Percentiles rank a stretch among this genome's conserved stretches.
Conservation (phyloP, 2,113 vertebrate genomes). For the Corythaixoides concolor region DNA sequence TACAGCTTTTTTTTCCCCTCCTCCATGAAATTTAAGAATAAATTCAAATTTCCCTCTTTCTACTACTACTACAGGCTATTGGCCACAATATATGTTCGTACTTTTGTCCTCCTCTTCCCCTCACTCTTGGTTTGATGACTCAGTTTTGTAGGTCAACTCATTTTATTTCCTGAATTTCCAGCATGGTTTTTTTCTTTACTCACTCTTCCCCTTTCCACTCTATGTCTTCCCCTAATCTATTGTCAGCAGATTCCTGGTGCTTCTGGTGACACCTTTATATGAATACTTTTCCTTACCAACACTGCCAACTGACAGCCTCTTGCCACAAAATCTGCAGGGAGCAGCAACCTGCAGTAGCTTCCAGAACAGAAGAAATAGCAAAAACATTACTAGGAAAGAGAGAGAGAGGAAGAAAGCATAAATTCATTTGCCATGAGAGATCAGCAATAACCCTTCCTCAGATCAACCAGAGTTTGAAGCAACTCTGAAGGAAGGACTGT, state of each 20-base stretch:
- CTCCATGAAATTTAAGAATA: background rate
- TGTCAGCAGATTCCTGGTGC: background rate
- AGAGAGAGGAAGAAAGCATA: background rate
- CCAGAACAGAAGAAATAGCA: background rate
- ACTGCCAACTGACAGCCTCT: background rate
- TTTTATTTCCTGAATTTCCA: background rate
- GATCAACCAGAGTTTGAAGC: background rate
- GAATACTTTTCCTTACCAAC: background rate
- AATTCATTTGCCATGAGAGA: background rate
- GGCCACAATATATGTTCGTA: background rate
- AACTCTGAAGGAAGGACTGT: background rate
- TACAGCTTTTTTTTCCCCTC: background rate
- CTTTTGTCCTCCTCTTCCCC: background rate
- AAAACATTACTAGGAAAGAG: background rate
- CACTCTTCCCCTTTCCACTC: background rate
- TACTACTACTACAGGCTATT: background rate
- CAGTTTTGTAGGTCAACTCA: background rate
- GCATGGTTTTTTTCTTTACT: background rate
- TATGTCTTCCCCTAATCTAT: background rate
- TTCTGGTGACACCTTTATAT: background rate
- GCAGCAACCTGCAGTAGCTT: background rate
- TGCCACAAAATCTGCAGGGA: background rate
- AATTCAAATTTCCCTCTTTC: background rate
- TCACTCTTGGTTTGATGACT: background rate
- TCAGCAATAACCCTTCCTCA: background rate